These are phyloP conservation scores for Hydrotaea cyrtoneurina DNA, from an alignment of 2,888 invertebrate genomes.

Conservation along the genomic window DNA sequence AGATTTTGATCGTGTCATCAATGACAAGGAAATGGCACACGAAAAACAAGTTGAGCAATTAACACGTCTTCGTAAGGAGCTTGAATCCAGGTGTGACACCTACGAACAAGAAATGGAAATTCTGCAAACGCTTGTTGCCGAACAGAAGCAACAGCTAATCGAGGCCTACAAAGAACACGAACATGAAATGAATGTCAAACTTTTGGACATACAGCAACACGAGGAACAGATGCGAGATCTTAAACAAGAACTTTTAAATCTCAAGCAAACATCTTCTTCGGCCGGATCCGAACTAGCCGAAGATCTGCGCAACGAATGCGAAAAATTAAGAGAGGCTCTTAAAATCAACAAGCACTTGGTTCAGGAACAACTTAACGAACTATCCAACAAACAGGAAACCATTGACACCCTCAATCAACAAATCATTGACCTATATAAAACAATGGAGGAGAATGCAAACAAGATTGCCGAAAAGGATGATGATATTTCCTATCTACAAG, in stretches of 20 bases:
- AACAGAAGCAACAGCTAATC: slow-evolving; percentile 80
- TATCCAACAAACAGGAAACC: slow-evolving; percentile 83
- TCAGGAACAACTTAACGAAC: slow-evolving; percentile 77
- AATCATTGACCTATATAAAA: slow-evolving; percentile 83
- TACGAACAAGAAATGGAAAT: slow-evolving; percentile 78
- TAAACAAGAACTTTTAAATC: slow-evolving; percentile 77
- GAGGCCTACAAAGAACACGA: slow-evolving; percentile 78
- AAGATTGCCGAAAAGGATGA: slow-evolving; percentile 81
- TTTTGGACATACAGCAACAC: slow-evolving; percentile 74
- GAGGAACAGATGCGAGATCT: slow-evolving; percentile 79
- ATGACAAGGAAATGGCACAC: slow-evolving; percentile 74
- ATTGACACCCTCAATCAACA: slow-evolving; percentile 84
- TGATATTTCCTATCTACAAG: slow-evolving; percentile 81
- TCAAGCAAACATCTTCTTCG: slow-evolving; percentile 81
- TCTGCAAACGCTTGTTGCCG: slow-evolving; percentile 77
- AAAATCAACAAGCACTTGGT: slow-evolving; percentile 78
- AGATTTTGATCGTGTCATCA: slow-evolving; percentile 73
- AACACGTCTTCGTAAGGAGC: slow-evolving; percentile 74
- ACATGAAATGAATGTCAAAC: slow-evolving; percentile 72
- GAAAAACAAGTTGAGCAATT: slow-evolving; percentile 76
- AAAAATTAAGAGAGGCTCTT: slow-evolving; percentile 71
- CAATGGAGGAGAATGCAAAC: slow-evolving; percentile 82
- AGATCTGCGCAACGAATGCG: slow-evolving; percentile 73
- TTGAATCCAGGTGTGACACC: slow-evolving; percentile 74
- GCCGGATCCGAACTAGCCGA: slow-evolving; percentile 71